Percentiles rank a stretch among this genome's conserved stretches.
phyloP scores from a whole-genome alignment of 2,888 invertebrate genomes.

The Stenotaenia linearis region DNA sequence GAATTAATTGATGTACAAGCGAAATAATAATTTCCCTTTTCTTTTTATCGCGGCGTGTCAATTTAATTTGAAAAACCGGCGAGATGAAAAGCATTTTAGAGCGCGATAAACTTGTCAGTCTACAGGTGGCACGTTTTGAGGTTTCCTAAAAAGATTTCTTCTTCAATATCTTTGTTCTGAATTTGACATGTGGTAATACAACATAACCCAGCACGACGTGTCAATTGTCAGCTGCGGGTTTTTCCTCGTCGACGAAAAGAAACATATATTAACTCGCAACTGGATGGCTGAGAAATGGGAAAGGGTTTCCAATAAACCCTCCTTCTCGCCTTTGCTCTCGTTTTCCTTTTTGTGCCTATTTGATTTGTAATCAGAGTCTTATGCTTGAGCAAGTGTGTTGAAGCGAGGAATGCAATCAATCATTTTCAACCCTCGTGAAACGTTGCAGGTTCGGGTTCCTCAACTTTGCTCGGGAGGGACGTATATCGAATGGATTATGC shows the following conservation, averaged over 20 bases:
- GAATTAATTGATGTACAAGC: neutral
- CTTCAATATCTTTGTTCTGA: slow-evolving; percentile 7
- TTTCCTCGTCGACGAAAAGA: neutral
- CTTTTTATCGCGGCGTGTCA: neutral
- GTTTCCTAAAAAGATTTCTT: slow-evolving; percentile 14
- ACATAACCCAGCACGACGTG: neutral
- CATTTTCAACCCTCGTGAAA: neutral
- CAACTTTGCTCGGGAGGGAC: neutral
- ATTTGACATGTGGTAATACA: slow-evolving; percentile 12
- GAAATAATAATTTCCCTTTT: neutral
- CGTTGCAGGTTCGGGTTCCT: neutral
- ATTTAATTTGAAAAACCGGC: neutral
- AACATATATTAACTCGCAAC: neutral
- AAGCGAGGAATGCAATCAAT: slow-evolving; percentile 8
- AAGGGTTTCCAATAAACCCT: neutral
- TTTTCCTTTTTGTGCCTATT: neutral
- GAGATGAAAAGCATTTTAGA: neutral
- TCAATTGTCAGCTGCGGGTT: slow-evolving; percentile 16
- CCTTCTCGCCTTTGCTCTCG: neutral
- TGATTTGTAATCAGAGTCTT: slow-evolving; percentile 17
- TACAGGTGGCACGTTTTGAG: neutral
- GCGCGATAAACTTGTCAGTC: neutral
- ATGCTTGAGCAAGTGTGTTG: slow-evolving; percentile 19
- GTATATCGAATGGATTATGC: slow-evolving; percentile 13
- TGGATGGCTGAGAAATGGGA: neutral